phyloP scores from a whole-genome alignment of 2,797 vertebrate genomes.

The Clarias fuscus region DNA sequence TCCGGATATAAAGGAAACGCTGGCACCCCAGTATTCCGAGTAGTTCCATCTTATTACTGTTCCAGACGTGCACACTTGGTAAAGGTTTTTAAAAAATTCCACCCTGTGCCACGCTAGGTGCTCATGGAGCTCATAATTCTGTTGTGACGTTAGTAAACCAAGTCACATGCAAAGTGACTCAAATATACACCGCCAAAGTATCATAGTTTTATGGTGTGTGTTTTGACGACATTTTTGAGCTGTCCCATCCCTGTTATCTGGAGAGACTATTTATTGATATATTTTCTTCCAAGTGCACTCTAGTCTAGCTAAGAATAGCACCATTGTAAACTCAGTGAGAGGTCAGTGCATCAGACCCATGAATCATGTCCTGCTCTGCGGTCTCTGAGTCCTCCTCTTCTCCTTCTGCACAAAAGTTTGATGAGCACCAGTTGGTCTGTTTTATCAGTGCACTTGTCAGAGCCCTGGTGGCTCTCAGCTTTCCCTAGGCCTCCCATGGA shows the following conservation, averaged over 20 bases:
- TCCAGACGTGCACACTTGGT: background rate
- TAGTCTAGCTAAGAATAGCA: conserved; percentile 44
- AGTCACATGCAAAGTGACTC: background rate
- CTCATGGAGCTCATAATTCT: background rate
- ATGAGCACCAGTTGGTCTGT: conserved; percentile 45
- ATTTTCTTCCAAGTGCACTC: conserved; percentile 23
- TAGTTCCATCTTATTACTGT: background rate
- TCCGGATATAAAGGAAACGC: background rate
- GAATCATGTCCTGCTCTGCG: background rate
- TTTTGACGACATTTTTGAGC: conserved; percentile 19
- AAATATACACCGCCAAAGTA: background rate
- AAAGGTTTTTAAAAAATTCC: background rate
- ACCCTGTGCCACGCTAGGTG: background rate
- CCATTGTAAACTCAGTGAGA: conserved; percentile 9
- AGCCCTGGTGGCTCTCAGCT: conserved; percentile 53
- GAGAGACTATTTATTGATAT: conserved; percentile 34
- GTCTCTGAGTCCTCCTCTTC: background rate
- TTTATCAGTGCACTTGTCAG: conserved; percentile 49
- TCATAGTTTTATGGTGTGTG: background rate
- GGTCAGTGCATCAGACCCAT: background rate
- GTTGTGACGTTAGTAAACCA: background rate
- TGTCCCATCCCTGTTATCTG: conserved; percentile 8
- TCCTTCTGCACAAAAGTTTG: conserved; percentile 47
- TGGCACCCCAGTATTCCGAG: background rate
- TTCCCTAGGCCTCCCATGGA: conserved; percentile 36